Conservation (phyloP, 2,888 invertebrate genomes). For the Ptychoptera contaminata region DNA sequence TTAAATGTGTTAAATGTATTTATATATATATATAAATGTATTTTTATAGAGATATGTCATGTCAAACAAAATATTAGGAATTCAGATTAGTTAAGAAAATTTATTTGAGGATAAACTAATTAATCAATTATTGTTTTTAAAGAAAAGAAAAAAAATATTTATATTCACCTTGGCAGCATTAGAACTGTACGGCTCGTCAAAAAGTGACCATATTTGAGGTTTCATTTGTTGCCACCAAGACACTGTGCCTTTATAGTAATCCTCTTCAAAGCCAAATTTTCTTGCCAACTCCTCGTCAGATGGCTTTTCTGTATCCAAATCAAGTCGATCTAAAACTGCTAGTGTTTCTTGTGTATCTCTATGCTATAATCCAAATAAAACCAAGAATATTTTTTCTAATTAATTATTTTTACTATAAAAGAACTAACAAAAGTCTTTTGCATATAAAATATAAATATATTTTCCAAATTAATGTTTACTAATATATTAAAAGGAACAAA, state of each 20-base stretch:
- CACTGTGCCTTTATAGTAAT: slow-evolving; percentile 76
- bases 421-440: too few species aligned
- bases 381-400: neutral
- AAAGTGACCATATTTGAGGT: slow-evolving; percentile 96
- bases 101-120: neutral
- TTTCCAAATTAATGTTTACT: too few species aligned
- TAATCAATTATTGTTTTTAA: too few species aligned
- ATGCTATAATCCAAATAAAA: slow-evolving; percentile 43
- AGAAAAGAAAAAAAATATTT: too few species aligned
- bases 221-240: slow-evolving; percentile 96
- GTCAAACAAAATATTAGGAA: too few species aligned
- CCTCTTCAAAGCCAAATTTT: slow-evolving; percentile 93
- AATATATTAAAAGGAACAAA: too few species aligned
- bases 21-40: neutral
- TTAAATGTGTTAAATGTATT: neutral
- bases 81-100: neutral
- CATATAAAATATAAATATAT: too few species aligned
- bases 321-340: slow-evolving; percentile 91
- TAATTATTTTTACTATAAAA: too few species aligned
- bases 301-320: slow-evolving; percentile 94
- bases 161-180: slow-evolving; percentile 92
- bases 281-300: slow-evolving; percentile 95
- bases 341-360: slow-evolving; percentile 98
- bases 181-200: slow-evolving; percentile 98
- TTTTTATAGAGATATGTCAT: too few species aligned